These are phyloP conservation scores for Columba livia DNA, from an alignment of 2,113 vertebrate genomes.

Conservation along the genomic window DNA sequence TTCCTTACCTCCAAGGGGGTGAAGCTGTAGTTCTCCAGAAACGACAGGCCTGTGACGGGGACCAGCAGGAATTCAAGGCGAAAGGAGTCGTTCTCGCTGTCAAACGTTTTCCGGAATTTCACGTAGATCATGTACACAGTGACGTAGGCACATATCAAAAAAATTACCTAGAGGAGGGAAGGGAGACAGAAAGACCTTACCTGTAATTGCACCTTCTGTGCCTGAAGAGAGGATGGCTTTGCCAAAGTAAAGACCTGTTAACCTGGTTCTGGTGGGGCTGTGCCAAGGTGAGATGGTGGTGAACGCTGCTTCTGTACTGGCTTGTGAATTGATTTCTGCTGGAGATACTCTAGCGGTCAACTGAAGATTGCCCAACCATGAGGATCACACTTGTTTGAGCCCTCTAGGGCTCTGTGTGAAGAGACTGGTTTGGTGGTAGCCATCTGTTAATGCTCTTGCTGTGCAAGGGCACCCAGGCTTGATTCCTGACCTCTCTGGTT, in stretches of 20 bases:
- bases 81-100: conserved; percentile 91
- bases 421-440: not conserved
- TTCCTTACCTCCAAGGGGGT: conserved; percentile 87
- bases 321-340: not conserved
- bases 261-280: not conserved
- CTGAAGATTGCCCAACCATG: not conserved
- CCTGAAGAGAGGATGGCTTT: not conserved
- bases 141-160: conserved; percentile 86
- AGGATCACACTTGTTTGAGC: not conserved
- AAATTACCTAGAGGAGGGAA: conserved; percentile 83
- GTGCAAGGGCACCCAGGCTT: not conserved
- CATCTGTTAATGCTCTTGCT: not conserved
- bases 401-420: not conserved
- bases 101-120: conserved; percentile 85
- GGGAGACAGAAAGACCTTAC: not conserved
- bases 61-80: conserved; percentile 94
- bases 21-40: conserved; percentile 92
- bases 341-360: not conserved
- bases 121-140: conserved; percentile 93
- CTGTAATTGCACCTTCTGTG: not conserved
- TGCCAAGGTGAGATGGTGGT: not conserved
- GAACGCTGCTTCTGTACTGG: not conserved
- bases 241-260: not conserved
- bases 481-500: fast-evolving
- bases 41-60: conserved; percentile 90